phyloP scores from a whole-genome alignment of 2,113 vertebrate genomes.

The Lophura nycthemera region DNA sequence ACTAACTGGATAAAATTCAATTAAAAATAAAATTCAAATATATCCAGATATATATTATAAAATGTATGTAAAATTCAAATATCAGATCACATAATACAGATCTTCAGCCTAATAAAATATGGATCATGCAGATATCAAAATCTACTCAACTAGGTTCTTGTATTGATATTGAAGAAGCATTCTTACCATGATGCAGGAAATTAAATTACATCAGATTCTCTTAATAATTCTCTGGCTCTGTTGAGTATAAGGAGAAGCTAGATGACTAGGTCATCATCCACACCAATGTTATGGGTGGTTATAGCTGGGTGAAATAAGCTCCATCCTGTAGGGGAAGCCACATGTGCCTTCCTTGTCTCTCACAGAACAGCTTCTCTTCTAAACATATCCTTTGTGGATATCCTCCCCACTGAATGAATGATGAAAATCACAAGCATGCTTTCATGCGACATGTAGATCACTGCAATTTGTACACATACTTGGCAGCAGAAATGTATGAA shows the following conservation, averaged over 20 bases:
- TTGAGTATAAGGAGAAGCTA: not conserved
- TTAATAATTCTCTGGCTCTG: not conserved
- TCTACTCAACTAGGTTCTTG: not conserved
- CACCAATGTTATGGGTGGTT: fast-evolving
- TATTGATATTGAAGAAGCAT: not conserved
- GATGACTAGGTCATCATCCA: fast-evolving
- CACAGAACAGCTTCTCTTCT: not conserved
- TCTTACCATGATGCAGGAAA: fast-evolving
- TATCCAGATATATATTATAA: not conserved
- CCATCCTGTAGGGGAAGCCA: not conserved
- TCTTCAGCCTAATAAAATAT: not conserved
- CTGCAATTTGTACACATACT: not conserved
- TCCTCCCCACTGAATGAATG: fast-evolving
- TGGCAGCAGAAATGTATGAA: not conserved
- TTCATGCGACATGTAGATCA: not conserved
- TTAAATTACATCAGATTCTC: not conserved
- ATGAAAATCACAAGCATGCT: not conserved
- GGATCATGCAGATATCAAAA: not conserved
- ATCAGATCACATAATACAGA: not conserved
- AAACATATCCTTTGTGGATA: not conserved
- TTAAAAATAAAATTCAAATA: not conserved
- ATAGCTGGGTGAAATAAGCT: not conserved
- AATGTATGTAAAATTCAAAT: not conserved
- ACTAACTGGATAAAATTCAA: not conserved
- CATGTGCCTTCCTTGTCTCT: not conserved